These are phyloP conservation scores for Calidris pygmaea DNA, from an alignment of 2,113 vertebrate genomes.

Conservation along the genomic window DNA sequence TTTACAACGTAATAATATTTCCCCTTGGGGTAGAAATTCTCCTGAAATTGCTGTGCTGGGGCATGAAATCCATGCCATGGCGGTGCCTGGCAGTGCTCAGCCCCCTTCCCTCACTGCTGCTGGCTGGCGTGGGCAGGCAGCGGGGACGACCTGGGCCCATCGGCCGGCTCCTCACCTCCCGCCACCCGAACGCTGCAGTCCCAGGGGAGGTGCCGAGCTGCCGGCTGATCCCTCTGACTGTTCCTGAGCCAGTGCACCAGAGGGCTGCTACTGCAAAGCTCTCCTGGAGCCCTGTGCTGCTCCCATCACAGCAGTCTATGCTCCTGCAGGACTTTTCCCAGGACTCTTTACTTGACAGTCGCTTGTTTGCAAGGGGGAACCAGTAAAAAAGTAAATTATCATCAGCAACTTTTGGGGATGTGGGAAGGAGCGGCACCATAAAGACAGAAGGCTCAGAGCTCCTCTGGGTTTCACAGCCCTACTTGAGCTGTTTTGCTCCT, in stretches of 20 bases:
- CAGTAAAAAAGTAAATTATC: not conserved
- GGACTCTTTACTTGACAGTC: not conserved
- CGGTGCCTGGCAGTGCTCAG: not conserved
- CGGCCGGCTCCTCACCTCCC: not conserved
- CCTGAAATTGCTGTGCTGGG: not conserved
- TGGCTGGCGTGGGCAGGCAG: not conserved
- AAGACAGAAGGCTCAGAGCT: not conserved
- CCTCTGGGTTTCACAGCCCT: not conserved
- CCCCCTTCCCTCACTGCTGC: not conserved
- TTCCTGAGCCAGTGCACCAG: not conserved
- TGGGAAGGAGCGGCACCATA: not conserved
- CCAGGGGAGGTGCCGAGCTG: not conserved
- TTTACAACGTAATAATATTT: not conserved
- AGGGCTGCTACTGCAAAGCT: not conserved
- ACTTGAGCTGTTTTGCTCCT: fast-evolving
- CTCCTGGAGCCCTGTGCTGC: fast-evolving
- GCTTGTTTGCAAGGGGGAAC: not conserved
- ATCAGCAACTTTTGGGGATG: not conserved
- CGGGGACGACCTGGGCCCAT: fast-evolving
- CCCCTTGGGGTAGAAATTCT: not conserved
- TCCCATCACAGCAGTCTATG: not conserved
- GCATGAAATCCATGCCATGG: not conserved
- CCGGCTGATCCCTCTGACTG: fast-evolving
- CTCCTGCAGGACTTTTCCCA: not conserved
- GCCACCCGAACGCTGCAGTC: fast-evolving